phyloP scores from a whole-genome alignment of 2,797 vertebrate genomes.

The Scolopax rusticola region DNA sequence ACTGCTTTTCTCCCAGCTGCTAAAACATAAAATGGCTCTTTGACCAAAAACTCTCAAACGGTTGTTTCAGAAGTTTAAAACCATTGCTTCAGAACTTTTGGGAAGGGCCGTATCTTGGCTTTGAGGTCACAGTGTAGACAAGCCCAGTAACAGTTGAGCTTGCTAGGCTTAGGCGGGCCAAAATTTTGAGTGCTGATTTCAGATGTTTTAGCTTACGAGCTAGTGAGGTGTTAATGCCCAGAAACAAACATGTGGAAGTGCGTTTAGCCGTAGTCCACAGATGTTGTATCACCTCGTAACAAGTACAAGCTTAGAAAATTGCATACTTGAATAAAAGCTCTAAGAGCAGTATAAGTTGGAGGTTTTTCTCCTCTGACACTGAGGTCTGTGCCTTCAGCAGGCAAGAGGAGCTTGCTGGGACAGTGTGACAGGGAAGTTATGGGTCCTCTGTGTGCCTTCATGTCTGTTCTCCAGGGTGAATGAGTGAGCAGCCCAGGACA shows the following conservation, averaged over 20 bases:
- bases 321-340: background rate
- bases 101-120: background rate
- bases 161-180: background rate
- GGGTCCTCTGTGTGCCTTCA: background rate
- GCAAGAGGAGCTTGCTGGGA: background rate
- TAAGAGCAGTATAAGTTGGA: background rate
- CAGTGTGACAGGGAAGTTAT: background rate
- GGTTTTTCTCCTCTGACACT: background rate
- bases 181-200: background rate
- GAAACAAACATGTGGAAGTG: background rate
- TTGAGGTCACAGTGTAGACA: background rate
- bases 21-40: background rate
- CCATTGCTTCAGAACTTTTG: background rate
- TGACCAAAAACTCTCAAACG: background rate
- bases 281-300: background rate
- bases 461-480: background rate
- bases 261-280: fast-evolving
- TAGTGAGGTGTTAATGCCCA: background rate
- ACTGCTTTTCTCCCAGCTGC: background rate
- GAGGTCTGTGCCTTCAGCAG: background rate
- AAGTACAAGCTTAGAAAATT: background rate
- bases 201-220: background rate
- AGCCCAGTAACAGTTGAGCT: background rate
- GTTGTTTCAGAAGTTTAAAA: background rate
- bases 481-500: background rate